Conservation (phyloP, 2,888 invertebrate species). For the Hirtodrosophila alboralis region DNA sequence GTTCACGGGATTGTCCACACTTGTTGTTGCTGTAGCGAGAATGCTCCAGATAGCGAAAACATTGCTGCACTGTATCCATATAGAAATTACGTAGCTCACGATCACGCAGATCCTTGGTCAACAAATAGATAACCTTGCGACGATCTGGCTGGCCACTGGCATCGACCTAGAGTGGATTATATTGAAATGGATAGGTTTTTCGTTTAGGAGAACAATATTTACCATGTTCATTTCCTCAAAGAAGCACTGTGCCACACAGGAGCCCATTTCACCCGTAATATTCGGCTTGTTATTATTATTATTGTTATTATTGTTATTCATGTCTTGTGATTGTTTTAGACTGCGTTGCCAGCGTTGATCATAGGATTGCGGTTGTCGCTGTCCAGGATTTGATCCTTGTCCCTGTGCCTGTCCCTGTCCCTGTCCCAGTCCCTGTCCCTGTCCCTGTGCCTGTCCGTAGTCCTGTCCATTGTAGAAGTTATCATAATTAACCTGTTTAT, state of each 20-base stretch:
- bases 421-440: no score
- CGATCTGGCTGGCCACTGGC: constrained; percentile 86
- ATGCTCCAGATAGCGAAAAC: constrained; percentile 87
- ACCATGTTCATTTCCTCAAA: constrained; percentile 89
- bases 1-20: constrained; percentile 86
- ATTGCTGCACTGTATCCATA: constrained; percentile 89
- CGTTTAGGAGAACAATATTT: constrained; percentile 50
- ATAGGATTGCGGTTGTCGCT: constrained; percentile 45
- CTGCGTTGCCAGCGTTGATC: constrained; percentile 61
- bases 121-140: constrained; percentile 86
- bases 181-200: neutral
- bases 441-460: no score
- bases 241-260: constrained; percentile 89
- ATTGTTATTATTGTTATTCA: constrained; percentile 44
- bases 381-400: constrained; percentile 49
- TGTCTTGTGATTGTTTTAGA: constrained; percentile 43
- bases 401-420: constrained; percentile 40
- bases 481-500: constrained; percentile 47
- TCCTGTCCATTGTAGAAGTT: constrained; percentile 36
- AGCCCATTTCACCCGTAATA: constrained; percentile 57
- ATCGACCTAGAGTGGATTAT: constrained; percentile 69
- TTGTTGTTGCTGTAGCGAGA: constrained; percentile 84
- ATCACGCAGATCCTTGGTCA: constrained; percentile 87
- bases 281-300: constrained; percentile 42
- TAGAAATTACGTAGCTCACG: constrained; percentile 88